Percentiles rank a stretch among this genome's conserved stretches.
Evolutionary conservation across 2,888 invertebrate genomes (phyloP).

Genomic region (Azorinus chamasolen): DNA sequence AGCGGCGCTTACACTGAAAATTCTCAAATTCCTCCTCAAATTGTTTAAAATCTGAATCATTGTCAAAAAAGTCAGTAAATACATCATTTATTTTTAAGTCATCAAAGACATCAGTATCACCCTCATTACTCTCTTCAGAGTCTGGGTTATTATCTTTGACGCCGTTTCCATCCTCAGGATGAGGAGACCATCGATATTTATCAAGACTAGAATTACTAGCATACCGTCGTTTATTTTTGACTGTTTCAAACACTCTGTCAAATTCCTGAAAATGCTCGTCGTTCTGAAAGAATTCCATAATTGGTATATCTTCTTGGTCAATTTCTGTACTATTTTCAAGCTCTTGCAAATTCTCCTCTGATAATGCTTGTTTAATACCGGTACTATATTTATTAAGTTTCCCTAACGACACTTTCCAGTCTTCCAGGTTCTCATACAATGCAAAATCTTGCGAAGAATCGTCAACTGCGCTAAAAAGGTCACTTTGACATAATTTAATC

Average conservation of each 20-base stretch:
- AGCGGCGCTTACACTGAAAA: slow-evolving; percentile 75
- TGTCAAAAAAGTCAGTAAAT: slow-evolving; percentile 82
- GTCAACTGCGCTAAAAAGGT: background rate
- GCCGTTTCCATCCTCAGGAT: slow-evolving; percentile 43
- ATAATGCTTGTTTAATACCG: slow-evolving; percentile 6
- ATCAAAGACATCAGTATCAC: slow-evolving; percentile 56
- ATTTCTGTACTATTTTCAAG: slow-evolving; percentile 5
- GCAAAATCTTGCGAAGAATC: background rate
- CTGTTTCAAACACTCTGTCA: slow-evolving; percentile 81
- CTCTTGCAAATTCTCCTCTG: background rate
- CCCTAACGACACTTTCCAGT: background rate
- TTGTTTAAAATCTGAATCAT: slow-evolving; percentile 80
- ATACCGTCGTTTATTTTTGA: slow-evolving; percentile 73
- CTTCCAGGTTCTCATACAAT: background rate
- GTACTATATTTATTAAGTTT: slow-evolving; percentile 4
- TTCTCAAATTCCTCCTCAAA: slow-evolving; percentile 82
- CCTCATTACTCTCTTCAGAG: slow-evolving; percentile 18
- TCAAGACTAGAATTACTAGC: slow-evolving; percentile 69
- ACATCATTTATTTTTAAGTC: slow-evolving; percentile 68
- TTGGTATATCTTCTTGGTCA: slow-evolving; percentile 25
- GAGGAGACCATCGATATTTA: slow-evolving; percentile 65
- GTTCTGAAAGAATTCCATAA: slow-evolving; percentile 82
- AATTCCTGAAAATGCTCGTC: slow-evolving; percentile 83
- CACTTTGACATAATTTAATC: background rate
- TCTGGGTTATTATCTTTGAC: slow-evolving; percentile 22